Base-by-base conservation (phyloP, 2,888 invertebrate species). In the Drosophila limbata region DNA sequence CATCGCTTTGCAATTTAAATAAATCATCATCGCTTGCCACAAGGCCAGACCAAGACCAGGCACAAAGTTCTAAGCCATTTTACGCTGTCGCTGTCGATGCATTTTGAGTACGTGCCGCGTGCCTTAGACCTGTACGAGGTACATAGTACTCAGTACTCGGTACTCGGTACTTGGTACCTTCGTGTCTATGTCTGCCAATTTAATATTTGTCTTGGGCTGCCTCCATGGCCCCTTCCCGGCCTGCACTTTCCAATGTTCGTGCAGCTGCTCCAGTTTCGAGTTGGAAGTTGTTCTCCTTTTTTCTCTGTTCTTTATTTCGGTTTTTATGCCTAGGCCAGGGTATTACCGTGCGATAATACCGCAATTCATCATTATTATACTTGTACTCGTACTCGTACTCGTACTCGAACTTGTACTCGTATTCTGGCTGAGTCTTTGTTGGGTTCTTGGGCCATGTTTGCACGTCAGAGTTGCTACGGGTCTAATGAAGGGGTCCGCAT, bases 351-450 rank as follows among this genome's bases (percentile, higher is more conserved):
- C 84, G 82, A 84, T 87, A 90, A 90, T 90, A 76, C 85, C 80
- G 82, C 89, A 88, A 90, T 90, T 90, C 90, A 90, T 90, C 90
- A 90, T 90, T 90, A 90, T 89, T 87, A 79, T 81, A 81, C 33
- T 61, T 56, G 68, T 21, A 56, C 9, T 69, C 61, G 47, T 33
- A 52, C n/a, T n/a, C n/a, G n/a, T n/a, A 4, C 45, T 52, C 15
- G 13, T 81, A 80, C 39, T 64, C 63, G 68, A 25, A 57, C 9
- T 67, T 52, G 55, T 33, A 17, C 28, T 42, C 25, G 31, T 57
- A 6, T 25, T 56, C 21, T 56, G 35, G 35, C 35, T 21, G 17
- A 6, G 25, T 48, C 17, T 40, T 47, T 62, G 51, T 47, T 51
- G 37, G 47, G 48, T 50, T 73, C 51, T 48, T 52, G 51, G 55